phyloP scores from a whole-genome alignment of 2,888 invertebrate species.

The Aleiodes leptofemur region DNA sequence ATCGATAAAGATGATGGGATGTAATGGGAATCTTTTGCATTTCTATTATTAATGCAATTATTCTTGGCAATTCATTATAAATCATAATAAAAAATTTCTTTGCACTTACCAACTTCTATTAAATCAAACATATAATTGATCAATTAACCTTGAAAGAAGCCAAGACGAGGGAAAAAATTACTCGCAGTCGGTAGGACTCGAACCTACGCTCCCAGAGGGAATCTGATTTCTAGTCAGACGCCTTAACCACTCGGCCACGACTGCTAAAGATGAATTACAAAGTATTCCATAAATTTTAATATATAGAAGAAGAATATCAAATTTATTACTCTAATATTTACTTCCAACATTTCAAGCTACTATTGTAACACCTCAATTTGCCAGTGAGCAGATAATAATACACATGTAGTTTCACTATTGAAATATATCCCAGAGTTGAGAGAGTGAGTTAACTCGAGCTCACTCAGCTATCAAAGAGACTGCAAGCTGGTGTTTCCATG shows the following conservation, averaged over 20 bases:
- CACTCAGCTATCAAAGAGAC: no score
- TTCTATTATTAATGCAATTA: no score
- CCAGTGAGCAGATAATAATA: neutral
- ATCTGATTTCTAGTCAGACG: slow-evolving; percentile 94
- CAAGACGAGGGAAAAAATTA: slow-evolving; percentile 28
- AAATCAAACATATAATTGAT: neutral
- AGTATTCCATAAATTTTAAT: neutral
- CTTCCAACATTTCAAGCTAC: neutral
- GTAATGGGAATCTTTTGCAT: no score
- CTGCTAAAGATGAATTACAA: slow-evolving; percentile 73
- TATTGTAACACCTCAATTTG: no score
- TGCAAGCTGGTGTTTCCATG: no score
- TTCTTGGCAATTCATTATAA: neutral
- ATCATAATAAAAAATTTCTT: neutral
- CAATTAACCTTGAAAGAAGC: no score
- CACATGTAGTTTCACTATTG: no score
- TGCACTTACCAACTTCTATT: no score
- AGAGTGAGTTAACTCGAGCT: no score
- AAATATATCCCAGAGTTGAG: no score
- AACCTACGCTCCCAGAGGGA: slow-evolving; percentile 94
- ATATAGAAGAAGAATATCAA: no score
- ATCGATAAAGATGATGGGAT: no score
- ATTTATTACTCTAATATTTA: neutral
- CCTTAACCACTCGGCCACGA: slow-evolving; percentile 93
- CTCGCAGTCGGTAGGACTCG: slow-evolving; percentile 91